phyloP scores from a whole-genome alignment of 2,113 vertebrate species.

The Passer montanus region DNA sequence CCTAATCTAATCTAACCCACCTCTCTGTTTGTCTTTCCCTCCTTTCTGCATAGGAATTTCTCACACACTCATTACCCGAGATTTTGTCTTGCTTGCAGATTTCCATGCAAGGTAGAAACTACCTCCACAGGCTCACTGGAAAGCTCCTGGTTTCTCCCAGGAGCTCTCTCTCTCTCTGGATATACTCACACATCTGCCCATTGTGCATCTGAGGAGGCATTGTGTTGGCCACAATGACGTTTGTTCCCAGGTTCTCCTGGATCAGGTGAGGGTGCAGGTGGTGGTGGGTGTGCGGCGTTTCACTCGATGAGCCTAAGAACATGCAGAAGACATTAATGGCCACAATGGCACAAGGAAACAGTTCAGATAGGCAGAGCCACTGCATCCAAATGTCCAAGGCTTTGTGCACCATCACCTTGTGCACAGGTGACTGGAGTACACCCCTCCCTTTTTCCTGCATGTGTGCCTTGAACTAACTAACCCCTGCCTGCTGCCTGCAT shows the following conservation, averaged over 20 bases:
- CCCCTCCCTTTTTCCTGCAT: not conserved
- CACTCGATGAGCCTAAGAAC: constrained; percentile 87
- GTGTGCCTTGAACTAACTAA: not conserved
- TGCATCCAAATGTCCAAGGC: not conserved
- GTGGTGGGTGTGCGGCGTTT: constrained; percentile 90
- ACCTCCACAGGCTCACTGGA: not conserved
- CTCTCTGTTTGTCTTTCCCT: constrained; percentile 28
- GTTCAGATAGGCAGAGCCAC: not conserved
- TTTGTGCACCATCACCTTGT: not conserved
- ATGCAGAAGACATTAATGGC: not conserved
- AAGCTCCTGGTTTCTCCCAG: not conserved
- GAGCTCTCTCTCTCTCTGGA: not conserved
- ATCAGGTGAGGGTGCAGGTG: constrained; percentile 95
- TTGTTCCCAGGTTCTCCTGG: constrained; percentile 94
- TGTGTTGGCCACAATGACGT: constrained; percentile 91
- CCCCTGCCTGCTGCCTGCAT: not conserved
- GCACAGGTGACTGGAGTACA: not conserved
- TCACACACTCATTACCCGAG: not conserved
- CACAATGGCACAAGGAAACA: not conserved
- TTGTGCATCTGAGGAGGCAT: constrained; percentile 92
- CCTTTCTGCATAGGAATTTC: constrained; percentile 44
- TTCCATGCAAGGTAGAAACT: not conserved
- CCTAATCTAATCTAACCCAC: constrained; percentile 40
- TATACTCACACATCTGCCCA: constrained; percentile 95
- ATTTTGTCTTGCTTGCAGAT: not conserved